Percentiles rank a stretch among this genome's conserved stretches.
phyloP scores from a whole-genome alignment of 2,888 invertebrate genomes.

The Tachina lurida region DNA sequence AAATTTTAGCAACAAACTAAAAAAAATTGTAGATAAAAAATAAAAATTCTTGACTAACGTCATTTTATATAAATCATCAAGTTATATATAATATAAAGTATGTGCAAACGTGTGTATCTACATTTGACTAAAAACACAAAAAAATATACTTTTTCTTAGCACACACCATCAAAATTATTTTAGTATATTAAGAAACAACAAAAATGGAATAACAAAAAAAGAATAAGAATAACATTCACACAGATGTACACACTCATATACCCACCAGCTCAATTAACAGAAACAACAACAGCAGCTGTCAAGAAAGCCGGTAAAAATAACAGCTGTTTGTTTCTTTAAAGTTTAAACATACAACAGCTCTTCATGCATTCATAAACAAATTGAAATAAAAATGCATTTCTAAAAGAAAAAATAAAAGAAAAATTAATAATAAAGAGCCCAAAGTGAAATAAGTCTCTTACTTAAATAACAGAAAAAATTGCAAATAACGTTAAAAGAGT shows the following conservation, averaged over 20 bases:
- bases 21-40: background rate
- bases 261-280: conserved; percentile 50
- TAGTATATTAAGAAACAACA: conserved; percentile 9
- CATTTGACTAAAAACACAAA: conserved; percentile 16
- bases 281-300: conserved; percentile 76
- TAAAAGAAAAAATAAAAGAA: conserved; percentile 48
- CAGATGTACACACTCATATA: conserved; percentile 35
- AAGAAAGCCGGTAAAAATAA: conserved; percentile 78
- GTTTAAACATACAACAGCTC: conserved; percentile 18
- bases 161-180: conserved; percentile 30
- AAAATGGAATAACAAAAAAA: conserved; percentile 5
- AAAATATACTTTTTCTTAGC: background rate
- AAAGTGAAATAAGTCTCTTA: background rate
- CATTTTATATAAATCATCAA: background rate
- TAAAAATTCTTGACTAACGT: conserved; percentile 33
- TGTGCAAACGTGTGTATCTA: background rate
- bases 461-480: background rate
- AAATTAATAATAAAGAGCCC: conserved; percentile 16
- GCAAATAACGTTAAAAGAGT: conserved; percentile 20
- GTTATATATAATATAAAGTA: background rate
- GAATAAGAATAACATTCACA: conserved; percentile 50
- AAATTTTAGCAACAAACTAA: conserved; percentile 1
- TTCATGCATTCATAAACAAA: conserved; percentile 4
- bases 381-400: conserved; percentile 62
- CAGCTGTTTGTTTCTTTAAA: conserved; percentile 71